Base-by-base conservation (phyloP, 2,797 vertebrate species). In the Hoplostethus atlanticus region DNA sequence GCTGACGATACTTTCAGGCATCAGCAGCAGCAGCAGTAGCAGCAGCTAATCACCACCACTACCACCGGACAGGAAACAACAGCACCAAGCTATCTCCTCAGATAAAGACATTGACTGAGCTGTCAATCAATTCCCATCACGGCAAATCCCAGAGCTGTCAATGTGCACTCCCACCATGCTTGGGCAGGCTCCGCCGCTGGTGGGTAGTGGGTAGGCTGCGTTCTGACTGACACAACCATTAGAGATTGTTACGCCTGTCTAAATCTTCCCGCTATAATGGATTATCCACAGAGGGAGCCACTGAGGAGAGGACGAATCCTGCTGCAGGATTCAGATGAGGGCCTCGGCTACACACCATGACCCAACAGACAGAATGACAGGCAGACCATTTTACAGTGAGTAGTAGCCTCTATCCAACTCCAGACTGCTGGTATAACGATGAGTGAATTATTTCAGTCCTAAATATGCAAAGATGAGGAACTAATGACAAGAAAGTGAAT, bases 151-250 rank as follows among this genome's bases (percentile, higher is more conserved):
- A 0, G 54, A 64, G 65, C 74, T 59, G 68, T 64, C 9, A 3
- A 25, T 8, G 51, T 46, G 36, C 63, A 51, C 46, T 73, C 71
- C 67, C 64, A 61, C 54, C 69, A 71, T 21, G 63, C 67, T 44
- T 68, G 73, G 76, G 28, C 13, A 62, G 71, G 60, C 62, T 25
- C 48, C 15, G 57, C 73, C 12, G n/a, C 71, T 31, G 42, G 34
- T 11, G 67, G 74, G 72, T 25, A 66, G 68, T 61, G 9, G 60
- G 42, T 21, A 47, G 62, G 38, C 62, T 44, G 69, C 64, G 68
- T 59, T 76, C 85, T 90, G 91, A 91, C 84, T 92, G 93, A 89
- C 90, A 93, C 60, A 52, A 54, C 84, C 85, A 93, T 92, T 92
- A 92, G 76, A 81, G 85, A 80, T 83, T 72, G 85, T 83, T 88